Evolutionary conservation across 2,113 vertebrate species (phyloP).

Genomic region (Hippolais icterina): DNA sequence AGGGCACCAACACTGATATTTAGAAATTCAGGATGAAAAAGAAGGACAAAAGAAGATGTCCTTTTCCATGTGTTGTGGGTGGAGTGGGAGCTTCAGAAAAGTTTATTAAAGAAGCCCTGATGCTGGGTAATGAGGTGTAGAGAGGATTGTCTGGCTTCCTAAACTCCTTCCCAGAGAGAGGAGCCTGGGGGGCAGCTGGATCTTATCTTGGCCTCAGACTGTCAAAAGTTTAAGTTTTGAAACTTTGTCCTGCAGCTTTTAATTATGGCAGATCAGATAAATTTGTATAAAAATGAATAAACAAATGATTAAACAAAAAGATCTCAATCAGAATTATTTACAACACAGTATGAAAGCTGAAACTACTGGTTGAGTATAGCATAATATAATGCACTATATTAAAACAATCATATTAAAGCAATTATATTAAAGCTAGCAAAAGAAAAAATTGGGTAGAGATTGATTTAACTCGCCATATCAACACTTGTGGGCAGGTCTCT

Average conservation of each 20-base stretch:
- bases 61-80: not conserved
- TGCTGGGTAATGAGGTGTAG: not conserved
- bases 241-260: not conserved
- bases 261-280: not conserved
- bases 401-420: not conserved
- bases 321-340: not conserved
- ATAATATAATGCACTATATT: not conserved
- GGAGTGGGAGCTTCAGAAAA: not conserved
- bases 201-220: not conserved
- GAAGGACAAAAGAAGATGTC: rapidly evolving
- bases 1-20: not conserved
- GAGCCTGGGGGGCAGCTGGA: not conserved
- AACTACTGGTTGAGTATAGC: not conserved
- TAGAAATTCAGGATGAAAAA: not conserved
- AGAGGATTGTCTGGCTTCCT: not conserved
- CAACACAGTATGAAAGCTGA: not conserved
- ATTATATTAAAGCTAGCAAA: not conserved
- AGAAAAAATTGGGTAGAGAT: not conserved
- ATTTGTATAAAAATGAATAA: not conserved
- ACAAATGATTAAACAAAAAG: not conserved
- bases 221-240: not conserved
- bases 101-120: not conserved
- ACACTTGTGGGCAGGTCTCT: not conserved
- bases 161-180: not conserved
- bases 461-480: not conserved